These are phyloP conservation scores for Pentamera pediparva DNA, from an alignment of 53 echinoderm and acorn worm species.

Conservation along the genomic window DNA sequence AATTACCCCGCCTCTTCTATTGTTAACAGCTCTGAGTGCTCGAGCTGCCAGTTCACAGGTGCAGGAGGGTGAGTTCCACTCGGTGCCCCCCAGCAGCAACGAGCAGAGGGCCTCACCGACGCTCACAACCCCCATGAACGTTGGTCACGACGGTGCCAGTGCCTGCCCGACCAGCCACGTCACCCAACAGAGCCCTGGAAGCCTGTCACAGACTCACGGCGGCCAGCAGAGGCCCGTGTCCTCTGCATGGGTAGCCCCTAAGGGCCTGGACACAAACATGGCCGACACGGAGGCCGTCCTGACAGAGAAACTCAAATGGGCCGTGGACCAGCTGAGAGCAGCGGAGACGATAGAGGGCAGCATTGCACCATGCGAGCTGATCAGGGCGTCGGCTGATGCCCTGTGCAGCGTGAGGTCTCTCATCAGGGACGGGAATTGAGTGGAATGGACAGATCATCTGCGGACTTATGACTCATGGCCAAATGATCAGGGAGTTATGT, in stretches of 20 bases:
- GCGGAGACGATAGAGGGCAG: slow-evolving; percentile 53
- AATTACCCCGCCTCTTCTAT: too few species aligned
- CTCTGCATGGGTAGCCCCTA: neutral
- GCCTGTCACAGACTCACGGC: too few species aligned
- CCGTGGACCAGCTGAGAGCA: slow-evolving; percentile 57
- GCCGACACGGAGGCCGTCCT: slow-evolving; percentile 46
- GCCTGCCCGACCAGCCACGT: too few species aligned
- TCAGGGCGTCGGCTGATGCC: slow-evolving; percentile 88
- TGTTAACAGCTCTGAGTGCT: slow-evolving; percentile 92
- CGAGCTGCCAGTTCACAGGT: slow-evolving; percentile 85
- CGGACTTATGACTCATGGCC: too few species aligned
- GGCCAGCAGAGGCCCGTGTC: too few species aligned
- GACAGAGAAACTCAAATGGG: slow-evolving; percentile 72
- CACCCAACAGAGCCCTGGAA: too few species aligned
- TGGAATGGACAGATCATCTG: too few species aligned
- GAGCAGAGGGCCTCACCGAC: too few species aligned
- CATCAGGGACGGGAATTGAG: neutral
- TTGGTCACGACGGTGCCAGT: too few species aligned
- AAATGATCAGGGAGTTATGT: too few species aligned
- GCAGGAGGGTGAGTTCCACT: slow-evolving; percentile 50
- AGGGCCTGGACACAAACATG: slow-evolving; percentile 25
- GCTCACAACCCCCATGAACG: too few species aligned
- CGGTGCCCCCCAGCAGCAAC: too few species aligned
- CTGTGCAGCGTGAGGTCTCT: slow-evolving; percentile 51
- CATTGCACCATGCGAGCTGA: slow-evolving; percentile 63